phyloP scores from a whole-genome alignment of 64 coral and sea anemone species.

The Actinia tenebrosa region DNA sequence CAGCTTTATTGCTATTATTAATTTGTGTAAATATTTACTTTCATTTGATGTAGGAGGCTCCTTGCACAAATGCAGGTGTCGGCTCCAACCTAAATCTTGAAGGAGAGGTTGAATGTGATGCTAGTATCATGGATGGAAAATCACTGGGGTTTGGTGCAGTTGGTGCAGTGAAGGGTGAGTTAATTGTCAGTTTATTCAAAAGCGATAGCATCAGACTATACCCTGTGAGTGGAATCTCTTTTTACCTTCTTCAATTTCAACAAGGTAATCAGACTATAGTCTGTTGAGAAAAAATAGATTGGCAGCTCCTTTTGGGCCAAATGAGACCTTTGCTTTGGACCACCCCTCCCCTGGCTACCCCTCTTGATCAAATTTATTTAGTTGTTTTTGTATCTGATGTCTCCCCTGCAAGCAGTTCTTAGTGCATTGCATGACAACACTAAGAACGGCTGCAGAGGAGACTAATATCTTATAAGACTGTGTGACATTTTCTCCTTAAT shows the following conservation, averaged over 20 bases:
- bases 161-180: constrained; percentile 74
- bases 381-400: no score
- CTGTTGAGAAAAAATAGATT: not conserved
- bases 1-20: not conserved
- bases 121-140: constrained; percentile 86
- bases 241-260: no score
- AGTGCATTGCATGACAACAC: no score
- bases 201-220: not conserved
- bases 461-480: not conserved
- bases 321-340: no score
- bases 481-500: not conserved
- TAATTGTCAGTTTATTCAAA: not conserved
- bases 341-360: no score
- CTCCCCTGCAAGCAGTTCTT: no score
- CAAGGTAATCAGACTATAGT: not conserved
- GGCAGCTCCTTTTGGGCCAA: no score
- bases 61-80: constrained; percentile 84
- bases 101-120: constrained; percentile 89
- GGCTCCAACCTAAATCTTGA: constrained; percentile 68
- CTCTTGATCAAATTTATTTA: no score
- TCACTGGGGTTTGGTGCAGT: constrained; percentile 83
- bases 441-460: no score
- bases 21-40: not conserved
- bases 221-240: no score
- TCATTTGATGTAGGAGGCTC: constrained; percentile 45